phyloP scores from a whole-genome alignment of 2,113 vertebrate species.

The Myiagra hebetior region DNA sequence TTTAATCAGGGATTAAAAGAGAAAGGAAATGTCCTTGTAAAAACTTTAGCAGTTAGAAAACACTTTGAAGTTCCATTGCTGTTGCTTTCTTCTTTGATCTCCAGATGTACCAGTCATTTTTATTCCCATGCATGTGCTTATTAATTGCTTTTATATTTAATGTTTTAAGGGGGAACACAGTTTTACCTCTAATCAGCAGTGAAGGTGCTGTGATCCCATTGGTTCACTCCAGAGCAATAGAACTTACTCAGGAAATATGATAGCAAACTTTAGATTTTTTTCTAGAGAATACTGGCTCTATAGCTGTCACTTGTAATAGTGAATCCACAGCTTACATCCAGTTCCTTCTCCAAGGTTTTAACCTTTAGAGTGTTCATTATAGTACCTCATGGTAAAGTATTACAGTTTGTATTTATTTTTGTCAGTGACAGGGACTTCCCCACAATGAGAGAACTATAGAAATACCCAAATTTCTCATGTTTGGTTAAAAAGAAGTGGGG shows the following conservation, averaged over 20 bases:
- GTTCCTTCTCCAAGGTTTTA: not conserved
- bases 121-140: not conserved
- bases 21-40: conserved; percentile 33
- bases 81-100: conserved; percentile 46
- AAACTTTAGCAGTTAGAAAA: conserved; percentile 14
- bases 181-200: not conserved
- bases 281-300: not conserved
- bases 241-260: not conserved
- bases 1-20: conserved; percentile 10
- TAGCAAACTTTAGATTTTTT: not conserved
- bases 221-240: not conserved
- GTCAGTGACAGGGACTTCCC: not conserved
- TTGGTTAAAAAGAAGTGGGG: not conserved
- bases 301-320: not conserved
- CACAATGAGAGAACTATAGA: not conserved
- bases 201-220: not conserved
- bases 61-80: conserved; percentile 31
- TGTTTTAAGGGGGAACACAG: not conserved
- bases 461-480: not conserved
- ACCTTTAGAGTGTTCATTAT: not conserved
- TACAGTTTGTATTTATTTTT: not conserved
- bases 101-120: not conserved
- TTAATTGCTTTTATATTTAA: conserved; percentile 5
- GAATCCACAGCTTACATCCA: not conserved
- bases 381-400: not conserved